Percentiles rank a stretch among this genome's conserved stretches.
Conservation (phyloP, 2,797 vertebrate genomes). For the Dendrocincla fuliginosa region DNA sequence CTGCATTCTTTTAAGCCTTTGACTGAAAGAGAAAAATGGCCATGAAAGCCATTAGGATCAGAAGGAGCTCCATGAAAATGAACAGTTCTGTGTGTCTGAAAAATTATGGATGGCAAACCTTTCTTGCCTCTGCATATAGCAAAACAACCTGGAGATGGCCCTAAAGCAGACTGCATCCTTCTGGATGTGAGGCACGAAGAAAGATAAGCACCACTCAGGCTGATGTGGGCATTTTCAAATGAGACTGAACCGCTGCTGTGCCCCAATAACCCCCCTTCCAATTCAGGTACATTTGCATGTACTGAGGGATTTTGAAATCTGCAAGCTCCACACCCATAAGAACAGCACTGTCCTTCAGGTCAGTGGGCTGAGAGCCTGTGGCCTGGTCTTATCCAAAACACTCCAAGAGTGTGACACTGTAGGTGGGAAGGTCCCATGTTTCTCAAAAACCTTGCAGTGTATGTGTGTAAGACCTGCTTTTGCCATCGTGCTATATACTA, state of each 20-base stretch:
- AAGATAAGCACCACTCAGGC: background rate
- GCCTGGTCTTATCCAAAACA: background rate
- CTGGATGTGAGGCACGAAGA: background rate
- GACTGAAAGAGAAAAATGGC: background rate
- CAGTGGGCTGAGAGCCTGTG: background rate
- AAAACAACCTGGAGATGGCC: background rate
- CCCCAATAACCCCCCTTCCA: background rate
- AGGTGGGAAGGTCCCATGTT: accelerated
- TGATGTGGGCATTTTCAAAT: background rate
- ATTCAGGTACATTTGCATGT: background rate
- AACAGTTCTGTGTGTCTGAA: background rate
- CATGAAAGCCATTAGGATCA: background rate
- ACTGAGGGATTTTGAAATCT: background rate
- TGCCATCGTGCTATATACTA: background rate
- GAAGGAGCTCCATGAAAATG: background rate
- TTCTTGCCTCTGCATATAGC: background rate
- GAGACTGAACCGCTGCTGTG: background rate
- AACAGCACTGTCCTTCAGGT: background rate
- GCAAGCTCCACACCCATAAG: background rate
- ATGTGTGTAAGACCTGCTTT: background rate
- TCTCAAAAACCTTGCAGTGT: background rate
- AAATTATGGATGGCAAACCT: background rate
- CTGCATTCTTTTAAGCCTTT: background rate
- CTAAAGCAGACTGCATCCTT: background rate
- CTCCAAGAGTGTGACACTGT: background rate